Evolutionary conservation across 1,140 invertebrate genomes (phyloP), one percentile per base, ranked within the genome.

Genomic region (Drosophila nebulosa): DNA sequence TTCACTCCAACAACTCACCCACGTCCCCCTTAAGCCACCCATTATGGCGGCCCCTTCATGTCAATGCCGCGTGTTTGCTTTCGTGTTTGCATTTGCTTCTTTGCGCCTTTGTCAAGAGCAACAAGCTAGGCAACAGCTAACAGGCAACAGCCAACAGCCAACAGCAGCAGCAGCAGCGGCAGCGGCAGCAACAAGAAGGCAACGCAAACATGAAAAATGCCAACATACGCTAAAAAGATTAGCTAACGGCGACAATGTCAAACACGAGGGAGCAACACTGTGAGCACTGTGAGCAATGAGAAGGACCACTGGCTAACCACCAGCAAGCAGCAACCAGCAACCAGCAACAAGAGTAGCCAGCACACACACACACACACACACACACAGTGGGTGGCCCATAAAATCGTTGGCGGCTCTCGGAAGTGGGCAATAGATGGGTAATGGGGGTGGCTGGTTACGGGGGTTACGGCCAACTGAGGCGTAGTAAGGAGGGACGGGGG

Each of bases 201-300:
- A 39, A 66, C 71, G 71, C 83, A 86, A 86, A 86, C 81, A 86
- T 86, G 81, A 85, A 88, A 84, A 86, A 86, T 86, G 81, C 83
- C 81, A 86, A 86, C 81, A 86, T 86, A 88, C 81, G 81, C 81
- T 86, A 86, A 86, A 86, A 86, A 86, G 81, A 86, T 86, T 86
- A 86, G 81, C 81, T 81, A 86, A 88, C 78, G 83, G 81, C 81
- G 78, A 86, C 83, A 86, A 86, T 86, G 81, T 86, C 81, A 86
- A 86, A 86, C 83, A 88, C 83, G 81, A 76, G 77, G 64, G 59
- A 71, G 61, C 58, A 42, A n/a, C n/a, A n/a, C n/a, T n/a, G 27
- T 58, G 22, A 32, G 10, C 12, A 1, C 3, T 39, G 24, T 58
- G 52, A 6, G 70, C 36, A 51, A 14, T 24, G 26, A 39, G 18